Percentiles rank a stretch among this genome's conserved stretches.
phyloP scores from a whole-genome alignment of 2,797 vertebrate genomes.

The Myripristis jacobus region DNA sequence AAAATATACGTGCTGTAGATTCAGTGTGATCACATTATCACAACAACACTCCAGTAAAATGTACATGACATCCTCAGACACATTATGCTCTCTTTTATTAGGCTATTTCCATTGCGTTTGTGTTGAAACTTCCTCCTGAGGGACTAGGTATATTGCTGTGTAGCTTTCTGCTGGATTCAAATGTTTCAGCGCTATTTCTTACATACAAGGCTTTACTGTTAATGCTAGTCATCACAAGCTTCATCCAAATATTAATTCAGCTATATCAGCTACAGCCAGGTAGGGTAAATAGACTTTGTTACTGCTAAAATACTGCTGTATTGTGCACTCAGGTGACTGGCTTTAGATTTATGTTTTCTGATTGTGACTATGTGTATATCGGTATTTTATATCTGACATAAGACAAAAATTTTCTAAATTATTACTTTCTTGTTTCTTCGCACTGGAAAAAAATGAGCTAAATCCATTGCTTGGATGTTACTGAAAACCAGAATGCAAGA shows the following conservation, averaged over 20 bases:
- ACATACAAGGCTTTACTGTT: slow-evolving; percentile 40
- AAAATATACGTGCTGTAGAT: slow-evolving; percentile 14
- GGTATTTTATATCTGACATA: slow-evolving; percentile 52
- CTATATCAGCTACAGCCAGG: background rate
- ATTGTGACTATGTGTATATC: no score
- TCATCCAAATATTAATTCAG: slow-evolving; percentile 48
- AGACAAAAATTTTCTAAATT: slow-evolving; percentile 34
- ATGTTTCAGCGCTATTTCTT: slow-evolving; percentile 12
- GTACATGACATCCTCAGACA: background rate
- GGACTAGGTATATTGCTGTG: background rate
- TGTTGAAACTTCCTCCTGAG: background rate
- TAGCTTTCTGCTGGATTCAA: slow-evolving; percentile 20
- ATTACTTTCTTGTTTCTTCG: slow-evolving; percentile 48
- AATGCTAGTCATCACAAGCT: slow-evolving; percentile 30
- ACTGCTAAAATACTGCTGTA: background rate
- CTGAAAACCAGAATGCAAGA: slow-evolving; percentile 23
- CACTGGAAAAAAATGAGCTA: slow-evolving; percentile 62
- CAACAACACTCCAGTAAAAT: background rate
- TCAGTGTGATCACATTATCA: background rate
- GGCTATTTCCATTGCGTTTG: background rate
- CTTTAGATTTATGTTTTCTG: slow-evolving; percentile 17
- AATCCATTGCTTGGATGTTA: slow-evolving; percentile 53
- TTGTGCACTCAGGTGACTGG: slow-evolving; percentile 36
- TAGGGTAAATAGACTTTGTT: background rate
- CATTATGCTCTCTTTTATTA: background rate